phyloP scores from a whole-genome alignment of 2,888 invertebrate species.

The Lithophane semibrunnea region DNA sequence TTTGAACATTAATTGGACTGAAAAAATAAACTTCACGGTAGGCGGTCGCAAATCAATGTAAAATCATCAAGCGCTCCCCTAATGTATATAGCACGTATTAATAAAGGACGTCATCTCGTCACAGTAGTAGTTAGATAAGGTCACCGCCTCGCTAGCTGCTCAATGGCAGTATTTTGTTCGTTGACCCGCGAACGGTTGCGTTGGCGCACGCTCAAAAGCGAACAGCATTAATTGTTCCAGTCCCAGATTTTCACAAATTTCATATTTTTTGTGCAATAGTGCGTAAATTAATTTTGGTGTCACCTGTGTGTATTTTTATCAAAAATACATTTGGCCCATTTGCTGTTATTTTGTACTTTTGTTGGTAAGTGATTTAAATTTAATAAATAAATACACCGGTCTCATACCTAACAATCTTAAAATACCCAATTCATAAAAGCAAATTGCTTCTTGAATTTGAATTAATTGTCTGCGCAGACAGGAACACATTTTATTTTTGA shows the following conservation, averaged over 20 bases:
- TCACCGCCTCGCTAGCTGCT: constrained; percentile 80
- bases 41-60: constrained; percentile 52
- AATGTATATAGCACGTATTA: constrained; percentile 63
- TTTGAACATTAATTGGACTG: constrained; percentile 16
- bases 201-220: constrained; percentile 68
- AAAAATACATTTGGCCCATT: neutral
- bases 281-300: constrained; percentile 19
- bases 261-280: constrained; percentile 37
- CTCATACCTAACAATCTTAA: neutral
- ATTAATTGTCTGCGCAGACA: neutral
- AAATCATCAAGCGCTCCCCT: constrained; percentile 55
- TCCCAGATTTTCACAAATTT: constrained; percentile 47
- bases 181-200: constrained; percentile 82
- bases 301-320: constrained; percentile 9
- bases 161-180: constrained; percentile 83
- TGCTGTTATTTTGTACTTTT: neutral
- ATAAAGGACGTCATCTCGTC: constrained; percentile 70
- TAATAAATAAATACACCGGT: constrained; percentile 8
- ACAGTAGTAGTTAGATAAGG: constrained; percentile 77
- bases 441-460: neutral
- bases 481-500: neutral
- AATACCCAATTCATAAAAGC: neutral
- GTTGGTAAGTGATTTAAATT: constrained; percentile 42
- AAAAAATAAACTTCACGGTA: constrained; percentile 40
- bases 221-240: constrained; percentile 38